phyloP scores from a whole-genome alignment of 2,888 invertebrate genomes.

The Notodonta dromedarius region DNA sequence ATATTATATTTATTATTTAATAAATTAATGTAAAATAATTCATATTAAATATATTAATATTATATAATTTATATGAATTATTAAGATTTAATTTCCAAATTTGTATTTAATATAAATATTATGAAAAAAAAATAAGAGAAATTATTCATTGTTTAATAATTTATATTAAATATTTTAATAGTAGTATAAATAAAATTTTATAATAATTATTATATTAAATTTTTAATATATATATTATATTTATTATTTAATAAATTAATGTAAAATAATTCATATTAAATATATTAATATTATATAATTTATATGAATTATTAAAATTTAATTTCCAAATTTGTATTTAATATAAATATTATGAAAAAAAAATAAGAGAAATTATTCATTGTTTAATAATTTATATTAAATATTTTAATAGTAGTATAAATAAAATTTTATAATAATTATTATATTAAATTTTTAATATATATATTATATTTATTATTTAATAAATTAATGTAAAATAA shows the following conservation, averaged over 20 bases:
- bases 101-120: conserved; percentile 43
- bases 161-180: conserved; percentile 38
- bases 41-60: conserved; percentile 41
- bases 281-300: conserved; percentile 54
- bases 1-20: conserved; percentile 38
- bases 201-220: conserved; percentile 10
- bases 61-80: conserved; percentile 28
- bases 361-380: conserved; percentile 18
- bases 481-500: conserved; percentile 19
- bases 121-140: conserved; percentile 35
- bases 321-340: conserved; percentile 25
- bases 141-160: conserved; percentile 43
- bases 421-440: conserved; percentile 10
- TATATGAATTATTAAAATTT: conserved; percentile 23
- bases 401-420: conserved; percentile 13
- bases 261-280: conserved; percentile 24
- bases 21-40: conserved; percentile 37
- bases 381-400: conserved; percentile 7
- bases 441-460: conserved; percentile 27
- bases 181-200: conserved; percentile 16
- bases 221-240: conserved; percentile 23
- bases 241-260: conserved; percentile 37
- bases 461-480: conserved; percentile 37
- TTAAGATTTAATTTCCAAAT: conserved; percentile 37
- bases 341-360: conserved; percentile 24